Percentiles rank a stretch among this genome's conserved stretches.
Conservation (phyloP, 2,888 invertebrate species). For the Sialis fuliginosa region DNA sequence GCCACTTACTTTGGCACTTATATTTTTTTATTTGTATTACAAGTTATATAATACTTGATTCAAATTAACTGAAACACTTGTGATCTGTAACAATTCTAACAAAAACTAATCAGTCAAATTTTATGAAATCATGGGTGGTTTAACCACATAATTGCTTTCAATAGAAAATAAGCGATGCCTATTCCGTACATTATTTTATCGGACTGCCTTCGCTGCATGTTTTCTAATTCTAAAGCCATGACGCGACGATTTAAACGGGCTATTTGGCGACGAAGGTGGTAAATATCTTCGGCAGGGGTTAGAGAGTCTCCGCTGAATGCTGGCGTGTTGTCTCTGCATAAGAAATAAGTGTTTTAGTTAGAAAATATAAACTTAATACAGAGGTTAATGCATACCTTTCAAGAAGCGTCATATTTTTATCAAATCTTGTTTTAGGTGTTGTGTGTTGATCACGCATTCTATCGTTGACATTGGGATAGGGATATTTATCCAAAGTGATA, state of each 20-base stretch:
- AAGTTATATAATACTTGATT: no score
- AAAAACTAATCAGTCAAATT: no score
- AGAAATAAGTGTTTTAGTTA: background rate
- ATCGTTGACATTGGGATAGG: slow-evolving; percentile 48
- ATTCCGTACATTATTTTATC: slow-evolving; percentile 74
- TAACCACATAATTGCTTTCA: slow-evolving; percentile 75
- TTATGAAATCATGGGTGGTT: slow-evolving; percentile 17
- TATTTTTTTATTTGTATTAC: no score
- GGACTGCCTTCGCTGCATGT: slow-evolving; percentile 64
- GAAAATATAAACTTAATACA: background rate
- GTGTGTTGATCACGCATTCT: slow-evolving; percentile 29
- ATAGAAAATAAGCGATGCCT: slow-evolving; percentile 68
- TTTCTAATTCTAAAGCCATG: slow-evolving; percentile 72
- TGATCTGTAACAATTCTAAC: no score
- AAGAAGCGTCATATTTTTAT: slow-evolving; percentile 10
- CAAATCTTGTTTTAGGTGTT: slow-evolving; percentile 14
- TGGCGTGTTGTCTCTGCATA: slow-evolving; percentile 47
- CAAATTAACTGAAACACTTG: no score
- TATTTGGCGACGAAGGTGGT: slow-evolving; percentile 69
- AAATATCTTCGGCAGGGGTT: slow-evolving; percentile 58
- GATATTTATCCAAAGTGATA: slow-evolving; percentile 71
- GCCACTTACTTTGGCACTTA: no score
- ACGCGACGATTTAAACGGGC: slow-evolving; percentile 76
- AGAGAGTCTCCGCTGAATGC: slow-evolving; percentile 44
- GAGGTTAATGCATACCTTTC: slow-evolving; percentile 7